phyloP scores from a whole-genome alignment of 1,140 invertebrate species.

The Trissolcus basalis region DNA sequence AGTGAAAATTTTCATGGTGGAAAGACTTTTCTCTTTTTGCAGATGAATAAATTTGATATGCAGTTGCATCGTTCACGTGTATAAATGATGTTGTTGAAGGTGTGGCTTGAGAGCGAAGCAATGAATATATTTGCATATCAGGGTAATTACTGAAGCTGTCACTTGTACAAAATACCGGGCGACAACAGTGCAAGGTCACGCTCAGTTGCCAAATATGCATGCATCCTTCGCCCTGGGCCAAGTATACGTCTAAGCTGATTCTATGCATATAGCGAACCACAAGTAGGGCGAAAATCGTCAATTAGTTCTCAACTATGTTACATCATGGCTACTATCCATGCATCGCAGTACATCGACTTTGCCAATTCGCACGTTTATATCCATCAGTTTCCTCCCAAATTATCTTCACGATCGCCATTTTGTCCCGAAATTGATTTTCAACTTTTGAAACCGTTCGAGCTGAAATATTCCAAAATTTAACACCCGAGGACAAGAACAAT shows the following conservation, averaged over 20 bases:
- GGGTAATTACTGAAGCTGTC: conserved; percentile 73
- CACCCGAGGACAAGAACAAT: too few species aligned
- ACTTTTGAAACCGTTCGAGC: too few species aligned
- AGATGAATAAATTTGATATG: background rate
- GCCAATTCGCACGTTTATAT: conserved; percentile 45
- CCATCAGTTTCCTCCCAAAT: conserved; percentile 25
- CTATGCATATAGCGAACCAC: conserved; percentile 67
- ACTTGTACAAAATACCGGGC: conserved; percentile 68
- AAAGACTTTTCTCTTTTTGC: background rate
- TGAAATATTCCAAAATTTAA: too few species aligned
- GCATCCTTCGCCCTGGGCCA: conserved; percentile 71
- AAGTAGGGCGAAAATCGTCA: conserved; percentile 47
- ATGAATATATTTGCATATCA: conserved; percentile 76
- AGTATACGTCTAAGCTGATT: conserved; percentile 64
- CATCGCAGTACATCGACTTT: conserved; percentile 19
- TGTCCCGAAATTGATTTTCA: too few species aligned
- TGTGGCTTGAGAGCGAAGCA: conserved; percentile 65
- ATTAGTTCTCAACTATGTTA: conserved; percentile 44
- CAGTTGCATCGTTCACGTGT: conserved; percentile 29
- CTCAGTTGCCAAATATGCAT: conserved; percentile 74
- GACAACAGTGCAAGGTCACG: conserved; percentile 64
- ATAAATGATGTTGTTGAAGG: conserved; percentile 46
- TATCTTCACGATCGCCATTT: too few species aligned
- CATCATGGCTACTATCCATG: conserved; percentile 42
- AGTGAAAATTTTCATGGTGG: background rate